Evolutionary conservation across 2,888 invertebrate genomes (phyloP), one percentile per base, ranked within the genome.

Genomic region (Drosophila incognita): DNA sequence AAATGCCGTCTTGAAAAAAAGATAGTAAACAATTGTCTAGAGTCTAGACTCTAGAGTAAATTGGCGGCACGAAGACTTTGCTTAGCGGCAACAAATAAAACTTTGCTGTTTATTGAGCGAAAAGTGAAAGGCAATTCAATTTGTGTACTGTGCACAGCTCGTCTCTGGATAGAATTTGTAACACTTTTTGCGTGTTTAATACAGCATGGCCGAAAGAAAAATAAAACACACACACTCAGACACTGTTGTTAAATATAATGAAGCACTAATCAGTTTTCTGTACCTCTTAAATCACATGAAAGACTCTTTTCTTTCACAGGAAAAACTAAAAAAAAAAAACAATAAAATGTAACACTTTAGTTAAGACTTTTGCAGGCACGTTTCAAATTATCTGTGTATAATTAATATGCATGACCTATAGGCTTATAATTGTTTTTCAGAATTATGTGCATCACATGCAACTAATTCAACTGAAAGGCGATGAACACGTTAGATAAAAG

Each of bases 151-250:
- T 48, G 52, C 53, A 70, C 46, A 68, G 54, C 68, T 72, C 24
- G 13, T 27, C n/a, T 27, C 68, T 58, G 57, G 69, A 66, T 83
- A 83, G 82, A 81, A 88, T 88, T 87, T 88, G 87, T 78, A 86
- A 86, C 87, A 88, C 76, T 86, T 76, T 81, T 83, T 81, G 80
- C 70, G 82, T 86, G 75, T 76, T 87, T 88, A 87, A 87, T 88
- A 69, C 73, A 74, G 71, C 77, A 76, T 78, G 70, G 56, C 74
- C 64, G 52, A 81, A 53, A 5, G 27, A 51, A 51, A 27, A 13
- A 27, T 24, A 36, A 18, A 33, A 13, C 18, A 31, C 13, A 67
- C 21, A 36, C 13, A 57, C 8, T 56, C 13, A 29, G 15, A 42
- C 0, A 48, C 38, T 56, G 21, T 67, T 78, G 80, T 76, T 64